These are phyloP conservation scores for Gymnopithys bicolor DNA, from an alignment of 2,797 vertebrate species.

Conservation along the genomic window DNA sequence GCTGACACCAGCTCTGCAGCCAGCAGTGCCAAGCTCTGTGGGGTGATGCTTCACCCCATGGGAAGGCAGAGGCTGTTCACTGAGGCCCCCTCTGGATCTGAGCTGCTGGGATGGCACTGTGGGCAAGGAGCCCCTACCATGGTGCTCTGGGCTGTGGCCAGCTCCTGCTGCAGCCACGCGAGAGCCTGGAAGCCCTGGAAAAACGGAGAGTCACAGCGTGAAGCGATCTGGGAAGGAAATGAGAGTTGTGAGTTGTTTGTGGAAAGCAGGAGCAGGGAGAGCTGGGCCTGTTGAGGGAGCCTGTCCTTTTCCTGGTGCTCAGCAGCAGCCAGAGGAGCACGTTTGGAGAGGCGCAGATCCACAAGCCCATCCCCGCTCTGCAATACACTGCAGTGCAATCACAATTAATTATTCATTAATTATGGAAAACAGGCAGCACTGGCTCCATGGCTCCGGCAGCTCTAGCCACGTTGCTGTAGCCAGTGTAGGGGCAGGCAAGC, in stretches of 20 bases:
- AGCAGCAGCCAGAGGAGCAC: not conserved
- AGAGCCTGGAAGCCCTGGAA: not conserved
- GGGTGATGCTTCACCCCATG: fast-evolving
- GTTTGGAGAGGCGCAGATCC: not conserved
- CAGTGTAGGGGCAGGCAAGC: not conserved
- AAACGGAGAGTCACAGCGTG: fast-evolving
- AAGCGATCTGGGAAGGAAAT: not conserved
- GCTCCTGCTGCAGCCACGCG: fast-evolving
- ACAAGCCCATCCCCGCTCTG: not conserved
- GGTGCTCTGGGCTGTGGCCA: not conserved
- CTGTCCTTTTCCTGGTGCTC: not conserved
- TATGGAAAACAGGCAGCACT: conserved; percentile 44
- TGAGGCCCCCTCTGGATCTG: not conserved
- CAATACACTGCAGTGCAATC: conserved; percentile 58
- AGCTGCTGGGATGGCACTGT: not conserved
- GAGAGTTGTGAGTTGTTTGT: fast-evolving
- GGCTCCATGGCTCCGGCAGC: not conserved
- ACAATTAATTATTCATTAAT: conserved; percentile 72
- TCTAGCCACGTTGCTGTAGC: not conserved
- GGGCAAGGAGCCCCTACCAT: not conserved
- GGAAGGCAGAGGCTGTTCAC: not conserved
- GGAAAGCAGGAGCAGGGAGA: not conserved
- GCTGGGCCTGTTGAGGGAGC: not conserved
- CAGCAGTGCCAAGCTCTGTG: fast-evolving
- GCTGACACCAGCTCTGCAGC: not conserved